These are phyloP conservation scores for Trochalopteron elliotii DNA, from an alignment of 2,113 vertebrate genomes.

Conservation along the genomic window DNA sequence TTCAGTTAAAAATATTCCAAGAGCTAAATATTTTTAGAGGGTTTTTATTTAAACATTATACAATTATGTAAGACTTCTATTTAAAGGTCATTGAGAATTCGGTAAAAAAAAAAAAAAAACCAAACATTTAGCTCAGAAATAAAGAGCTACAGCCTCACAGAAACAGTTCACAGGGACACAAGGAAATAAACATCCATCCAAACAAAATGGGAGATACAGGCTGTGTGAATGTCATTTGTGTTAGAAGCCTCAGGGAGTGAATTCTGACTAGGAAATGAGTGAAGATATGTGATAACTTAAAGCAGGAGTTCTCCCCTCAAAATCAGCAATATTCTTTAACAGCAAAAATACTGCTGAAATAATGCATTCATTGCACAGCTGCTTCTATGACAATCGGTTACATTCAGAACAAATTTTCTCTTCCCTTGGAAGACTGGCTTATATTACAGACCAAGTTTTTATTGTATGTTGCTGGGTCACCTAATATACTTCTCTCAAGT, in stretches of 20 bases:
- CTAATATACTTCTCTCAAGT: not conserved
- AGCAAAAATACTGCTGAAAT: not conserved
- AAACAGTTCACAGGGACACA: not conserved
- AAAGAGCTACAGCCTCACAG: not conserved
- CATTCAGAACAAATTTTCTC: not conserved
- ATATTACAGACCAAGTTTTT: not conserved
- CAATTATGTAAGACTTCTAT: not conserved
- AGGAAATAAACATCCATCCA: not conserved
- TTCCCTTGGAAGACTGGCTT: not conserved
- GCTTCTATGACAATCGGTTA: not conserved
- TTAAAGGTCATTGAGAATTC: not conserved
- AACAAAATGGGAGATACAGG: not conserved
- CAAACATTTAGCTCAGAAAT: not conserved
- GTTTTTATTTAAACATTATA: not conserved
- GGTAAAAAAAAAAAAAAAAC: not conserved
- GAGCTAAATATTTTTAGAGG: not conserved
- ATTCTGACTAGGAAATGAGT: not conserved
- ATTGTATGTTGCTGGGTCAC: not conserved
- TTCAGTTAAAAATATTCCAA: not conserved
- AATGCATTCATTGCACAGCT: not conserved
- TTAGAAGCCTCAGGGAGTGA: not conserved
- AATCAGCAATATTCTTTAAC: not conserved
- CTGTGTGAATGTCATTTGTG: not conserved
- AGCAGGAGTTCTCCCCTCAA: not conserved
- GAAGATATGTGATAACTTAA: not conserved